Conservation (phyloP, 2,888 invertebrate genomes). For the Zaprionus bogoriensis region DNA sequence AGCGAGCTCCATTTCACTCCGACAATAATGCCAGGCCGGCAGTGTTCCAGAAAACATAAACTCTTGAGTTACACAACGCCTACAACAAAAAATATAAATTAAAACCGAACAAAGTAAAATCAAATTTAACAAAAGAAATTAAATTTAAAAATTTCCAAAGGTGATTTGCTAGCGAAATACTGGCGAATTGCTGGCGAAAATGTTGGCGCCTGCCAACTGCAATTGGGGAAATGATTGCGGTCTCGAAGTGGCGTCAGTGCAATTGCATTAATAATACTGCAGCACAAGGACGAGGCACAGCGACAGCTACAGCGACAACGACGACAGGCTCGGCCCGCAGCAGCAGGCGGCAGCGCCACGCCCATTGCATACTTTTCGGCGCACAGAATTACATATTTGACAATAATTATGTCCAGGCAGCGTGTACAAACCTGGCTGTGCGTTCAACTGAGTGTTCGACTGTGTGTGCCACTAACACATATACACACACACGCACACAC, state of each 20-base stretch:
- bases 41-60: slow-evolving; percentile 11
- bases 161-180: no score
- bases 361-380: slow-evolving; percentile 59
- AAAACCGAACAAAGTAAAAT: no score
- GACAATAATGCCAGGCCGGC: slow-evolving; percentile 1
- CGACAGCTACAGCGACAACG: slow-evolving; percentile 10
- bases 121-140: no score
- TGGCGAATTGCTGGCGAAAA: slow-evolving; percentile 18
- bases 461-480: no score
- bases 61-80: no score
- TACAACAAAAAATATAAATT: not conserved
- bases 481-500: slow-evolving; percentile 5
- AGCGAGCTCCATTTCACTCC: slow-evolving; percentile 19
- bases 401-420: slow-evolving; percentile 59
- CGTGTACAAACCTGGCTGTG: slow-evolving; percentile 15
- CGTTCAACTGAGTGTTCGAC: not conserved
- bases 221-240: slow-evolving; percentile 41
- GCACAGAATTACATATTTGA: slow-evolving; percentile 67
- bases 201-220: not conserved
- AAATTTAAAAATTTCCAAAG: no score
- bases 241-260: slow-evolving; percentile 37
- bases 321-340: slow-evolving; percentile 5
- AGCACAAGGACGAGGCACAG: slow-evolving; percentile 28
- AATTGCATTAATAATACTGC: slow-evolving; percentile 68
- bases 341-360: slow-evolving; percentile 5